Percentiles rank a stretch among this genome's conserved stretches.
Conservation (phyloP, 2,888 invertebrate species). For the Sinhomidia bicolor region DNA sequence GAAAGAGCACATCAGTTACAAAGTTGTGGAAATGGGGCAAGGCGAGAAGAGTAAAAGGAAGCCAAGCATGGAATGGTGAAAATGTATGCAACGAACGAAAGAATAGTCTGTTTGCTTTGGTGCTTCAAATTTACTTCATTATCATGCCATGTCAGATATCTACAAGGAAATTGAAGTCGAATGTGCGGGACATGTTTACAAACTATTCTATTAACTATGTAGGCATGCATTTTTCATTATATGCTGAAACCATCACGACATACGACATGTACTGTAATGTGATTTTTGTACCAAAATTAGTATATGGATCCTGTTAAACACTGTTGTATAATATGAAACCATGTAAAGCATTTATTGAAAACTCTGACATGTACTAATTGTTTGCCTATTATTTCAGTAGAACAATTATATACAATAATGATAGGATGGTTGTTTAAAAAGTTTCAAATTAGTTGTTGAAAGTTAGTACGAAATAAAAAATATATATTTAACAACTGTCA, state of each 20-base stretch:
- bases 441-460: neutral
- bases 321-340: too few relatives aligned
- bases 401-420: too few relatives aligned
- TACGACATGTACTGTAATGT: too few relatives aligned
- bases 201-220: neutral
- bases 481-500: too few relatives aligned
- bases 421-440: neutral
- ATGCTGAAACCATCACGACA: too few relatives aligned
- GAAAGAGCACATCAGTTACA: neutral
- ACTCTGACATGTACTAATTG: neutral
- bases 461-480: too few relatives aligned
- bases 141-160: neutral
- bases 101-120: neutral
- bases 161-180: conserved; percentile 51
- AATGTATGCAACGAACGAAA: neutral
- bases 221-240: neutral
- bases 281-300: too few relatives aligned
- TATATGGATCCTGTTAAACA: too few relatives aligned
- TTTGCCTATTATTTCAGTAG: neutral
- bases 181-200: conserved; percentile 33
- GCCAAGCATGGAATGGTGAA: too few relatives aligned
- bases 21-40: neutral
- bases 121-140: neutral
- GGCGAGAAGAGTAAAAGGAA: neutral
- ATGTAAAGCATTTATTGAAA: neutral